phyloP scores from a whole-genome alignment of 2,113 vertebrate genomes.

The Ariopsis seemanni region DNA sequence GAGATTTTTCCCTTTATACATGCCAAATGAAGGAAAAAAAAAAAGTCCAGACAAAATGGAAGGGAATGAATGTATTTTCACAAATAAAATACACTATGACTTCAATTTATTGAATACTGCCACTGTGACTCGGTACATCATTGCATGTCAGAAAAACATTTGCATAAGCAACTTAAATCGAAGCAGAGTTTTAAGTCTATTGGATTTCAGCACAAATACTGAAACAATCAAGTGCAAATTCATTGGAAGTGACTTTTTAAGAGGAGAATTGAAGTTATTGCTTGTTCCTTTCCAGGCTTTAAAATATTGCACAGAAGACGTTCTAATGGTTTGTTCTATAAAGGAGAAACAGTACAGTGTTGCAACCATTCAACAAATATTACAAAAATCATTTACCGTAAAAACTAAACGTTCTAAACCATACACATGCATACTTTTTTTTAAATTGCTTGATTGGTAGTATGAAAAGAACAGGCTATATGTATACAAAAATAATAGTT shows the following conservation, averaged over 20 bases:
- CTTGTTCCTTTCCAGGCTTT: conserved; percentile 34
- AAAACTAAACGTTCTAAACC: too few relatives aligned
- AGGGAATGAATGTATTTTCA: conserved; percentile 56
- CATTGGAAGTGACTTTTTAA: conserved; percentile 27
- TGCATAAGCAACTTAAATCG: conserved; percentile 44
- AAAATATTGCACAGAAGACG: conserved; percentile 33
- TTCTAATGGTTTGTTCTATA: conserved; percentile 27
- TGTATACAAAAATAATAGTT: conserved; percentile 38
- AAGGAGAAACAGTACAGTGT: conserved; percentile 24
- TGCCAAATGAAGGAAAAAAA: conserved; percentile 54
- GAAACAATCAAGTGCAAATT: conserved; percentile 36
- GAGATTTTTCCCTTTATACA: conserved; percentile 44
- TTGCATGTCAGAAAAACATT: conserved; percentile 55
- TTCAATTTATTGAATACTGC: conserved; percentile 54
- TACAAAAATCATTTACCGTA: too few relatives aligned
- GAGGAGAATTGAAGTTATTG: conserved; percentile 45
- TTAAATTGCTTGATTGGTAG: conserved; percentile 14
- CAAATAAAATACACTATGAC: conserved; percentile 60
- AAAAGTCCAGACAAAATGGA: conserved; percentile 58
- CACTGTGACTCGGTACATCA: conserved; percentile 56
- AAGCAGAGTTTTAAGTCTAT: conserved; percentile 31
- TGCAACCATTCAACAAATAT: too few relatives aligned
- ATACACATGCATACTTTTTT: neutral
- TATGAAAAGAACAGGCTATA: conserved; percentile 21
- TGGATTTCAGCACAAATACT: conserved; percentile 33